Evolutionary conservation across 2,797 vertebrate species (phyloP).

Genomic region (Acanthopagrus latus): DNA sequence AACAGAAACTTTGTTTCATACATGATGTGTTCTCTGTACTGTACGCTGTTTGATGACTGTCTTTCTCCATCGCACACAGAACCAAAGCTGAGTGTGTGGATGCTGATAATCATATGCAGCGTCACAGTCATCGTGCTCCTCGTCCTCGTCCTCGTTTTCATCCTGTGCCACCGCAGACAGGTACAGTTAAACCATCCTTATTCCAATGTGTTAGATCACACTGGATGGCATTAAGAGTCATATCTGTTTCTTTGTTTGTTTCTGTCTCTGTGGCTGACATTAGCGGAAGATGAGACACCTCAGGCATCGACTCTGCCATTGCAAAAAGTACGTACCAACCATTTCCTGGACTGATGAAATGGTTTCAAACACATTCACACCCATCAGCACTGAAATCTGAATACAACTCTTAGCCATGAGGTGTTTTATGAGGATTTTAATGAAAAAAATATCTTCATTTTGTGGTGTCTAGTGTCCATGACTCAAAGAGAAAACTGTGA

Average conservation of each 20-base stretch:
- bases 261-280: slow-evolving; percentile 45
- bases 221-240: not conserved
- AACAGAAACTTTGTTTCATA: slow-evolving; percentile 10
- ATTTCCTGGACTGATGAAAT: slow-evolving; percentile 58
- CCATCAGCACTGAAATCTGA: slow-evolving; percentile 2
- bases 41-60: slow-evolving; percentile 27
- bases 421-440: slow-evolving; percentile 29
- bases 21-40: slow-evolving; percentile 2
- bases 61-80: slow-evolving; percentile 64
- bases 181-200: slow-evolving; percentile 54
- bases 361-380: slow-evolving; percentile 25
- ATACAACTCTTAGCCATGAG: slow-evolving; percentile 12
- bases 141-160: slow-evolving; percentile 68
- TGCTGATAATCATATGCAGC: slow-evolving; percentile 71
- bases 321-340: slow-evolving; percentile 73
- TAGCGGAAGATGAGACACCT: slow-evolving; percentile 61
- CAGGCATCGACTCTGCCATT: slow-evolving; percentile 78
- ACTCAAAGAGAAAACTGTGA: slow-evolving; percentile 45
- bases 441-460: slow-evolving; percentile 9
- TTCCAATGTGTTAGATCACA: slow-evolving; percentile 23
- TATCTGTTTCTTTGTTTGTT: slow-evolving; percentile 29
- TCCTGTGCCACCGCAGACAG: slow-evolving; percentile 69
- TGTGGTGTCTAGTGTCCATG: not conserved
- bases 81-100: slow-evolving; percentile 66
- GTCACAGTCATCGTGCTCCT: slow-evolving; percentile 71